These are phyloP conservation scores for Pseudomyrmex pallidus DNA, from an alignment of 1,140 invertebrate genomes.

Conservation along the genomic window DNA sequence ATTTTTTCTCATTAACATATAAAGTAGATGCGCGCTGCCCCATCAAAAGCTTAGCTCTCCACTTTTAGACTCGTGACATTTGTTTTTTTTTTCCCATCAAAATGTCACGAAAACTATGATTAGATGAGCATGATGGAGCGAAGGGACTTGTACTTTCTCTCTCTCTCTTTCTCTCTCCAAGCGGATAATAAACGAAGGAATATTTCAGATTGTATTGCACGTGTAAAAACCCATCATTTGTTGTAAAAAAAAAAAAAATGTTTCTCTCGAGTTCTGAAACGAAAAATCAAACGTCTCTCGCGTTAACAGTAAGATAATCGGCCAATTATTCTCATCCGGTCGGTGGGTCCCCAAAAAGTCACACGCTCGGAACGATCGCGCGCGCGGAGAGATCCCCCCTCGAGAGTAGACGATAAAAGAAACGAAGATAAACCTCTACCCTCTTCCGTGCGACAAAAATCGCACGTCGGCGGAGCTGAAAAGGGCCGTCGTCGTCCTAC, in stretches of 20 bases:
- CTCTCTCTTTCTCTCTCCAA: too few species aligned
- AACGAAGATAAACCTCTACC: constrained; percentile 40
- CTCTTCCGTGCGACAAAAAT: constrained; percentile 51
- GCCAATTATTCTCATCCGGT: constrained; percentile 23
- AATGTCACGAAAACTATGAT: constrained; percentile 38
- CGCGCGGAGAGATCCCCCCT: constrained; percentile 13
- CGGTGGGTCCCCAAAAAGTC: constrained; percentile 33
- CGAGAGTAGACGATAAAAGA: constrained; percentile 55
- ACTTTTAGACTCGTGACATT: neutral
- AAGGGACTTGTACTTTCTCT: neutral
- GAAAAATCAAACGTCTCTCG: neutral
- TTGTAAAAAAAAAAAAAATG: too few species aligned
- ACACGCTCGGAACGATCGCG: constrained; percentile 5
- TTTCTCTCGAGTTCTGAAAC: too few species aligned
- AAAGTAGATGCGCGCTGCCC: constrained; percentile 35
- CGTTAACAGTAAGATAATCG: constrained; percentile 25
- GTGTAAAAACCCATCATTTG: too few species aligned
- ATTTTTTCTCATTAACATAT: constrained; percentile 58
- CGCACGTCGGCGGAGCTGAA: constrained; percentile 16
- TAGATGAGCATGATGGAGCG: neutral
- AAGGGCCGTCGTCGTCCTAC: constrained; percentile 32
- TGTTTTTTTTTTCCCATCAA: constrained; percentile 28
- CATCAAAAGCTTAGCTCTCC: too few species aligned
- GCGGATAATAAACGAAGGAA: too few species aligned
- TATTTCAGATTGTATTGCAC: too few species aligned